A percentile compares a stretch with the other conserved stretches of the same genome.
phyloP scores from a whole-genome alignment of 2,888 invertebrate species.

The Physocephala rufipes region DNA sequence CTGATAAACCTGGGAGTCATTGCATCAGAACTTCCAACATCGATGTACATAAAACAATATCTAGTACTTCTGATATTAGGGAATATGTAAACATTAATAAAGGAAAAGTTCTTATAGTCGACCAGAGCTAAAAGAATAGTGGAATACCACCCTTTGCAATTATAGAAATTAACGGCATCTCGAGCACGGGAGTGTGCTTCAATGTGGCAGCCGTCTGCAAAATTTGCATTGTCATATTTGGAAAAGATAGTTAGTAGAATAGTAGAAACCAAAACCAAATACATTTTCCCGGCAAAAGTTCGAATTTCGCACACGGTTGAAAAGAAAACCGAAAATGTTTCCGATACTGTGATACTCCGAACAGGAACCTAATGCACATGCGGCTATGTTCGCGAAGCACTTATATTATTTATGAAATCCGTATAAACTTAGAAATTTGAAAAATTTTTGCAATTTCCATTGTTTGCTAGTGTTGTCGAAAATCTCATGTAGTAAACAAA shows the following conservation, averaged over 20 bases:
- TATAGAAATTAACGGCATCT: constrained; percentile 37
- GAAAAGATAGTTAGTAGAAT: no score
- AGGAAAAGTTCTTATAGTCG: constrained; percentile 26
- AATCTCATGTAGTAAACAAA: no score
- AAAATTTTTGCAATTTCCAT: not conserved
- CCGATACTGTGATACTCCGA: not conserved
- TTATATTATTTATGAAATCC: no score
- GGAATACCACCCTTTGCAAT: constrained; percentile 40
- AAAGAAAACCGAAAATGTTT: not conserved
- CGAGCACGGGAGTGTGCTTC: constrained; percentile 31
- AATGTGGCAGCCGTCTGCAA: constrained; percentile 46
- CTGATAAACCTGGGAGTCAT: constrained; percentile 34
- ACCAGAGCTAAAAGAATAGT: constrained; percentile 38
- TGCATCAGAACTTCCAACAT: constrained; percentile 36
- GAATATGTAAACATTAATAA: not conserved
- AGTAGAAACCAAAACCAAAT: not conserved
- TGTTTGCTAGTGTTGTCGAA: not conserved
- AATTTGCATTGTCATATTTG: not conserved
- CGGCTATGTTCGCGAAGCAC: not conserved
- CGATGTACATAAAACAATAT: constrained; percentile 35
- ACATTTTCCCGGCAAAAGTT: not conserved
- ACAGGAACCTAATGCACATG: not conserved
- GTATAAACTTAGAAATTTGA: no score
- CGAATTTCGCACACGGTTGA: not conserved
- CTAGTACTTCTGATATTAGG: constrained; percentile 12